These are phyloP conservation scores for Helicoverpa armigera DNA, from an alignment of 1,140 invertebrate genomes.

Conservation along the genomic window DNA sequence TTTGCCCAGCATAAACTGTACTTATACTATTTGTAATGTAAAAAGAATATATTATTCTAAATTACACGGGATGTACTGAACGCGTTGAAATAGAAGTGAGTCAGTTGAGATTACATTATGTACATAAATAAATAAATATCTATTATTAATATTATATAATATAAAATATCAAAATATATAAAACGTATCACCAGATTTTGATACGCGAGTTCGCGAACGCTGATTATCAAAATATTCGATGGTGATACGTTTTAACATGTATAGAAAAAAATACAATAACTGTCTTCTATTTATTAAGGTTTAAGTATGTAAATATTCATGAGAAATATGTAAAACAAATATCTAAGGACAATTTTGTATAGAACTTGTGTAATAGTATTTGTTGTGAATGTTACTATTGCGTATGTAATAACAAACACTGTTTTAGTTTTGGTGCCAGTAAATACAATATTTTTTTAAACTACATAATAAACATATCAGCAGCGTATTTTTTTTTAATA, in stretches of 20 bases:
- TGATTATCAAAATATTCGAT: constrained; percentile 13
- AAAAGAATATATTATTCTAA: constrained; percentile 47
- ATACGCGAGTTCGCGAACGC: constrained; percentile 32
- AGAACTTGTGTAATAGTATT: constrained; percentile 67
- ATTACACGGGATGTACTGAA: constrained; percentile 35
- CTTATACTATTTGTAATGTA: constrained; percentile 40
- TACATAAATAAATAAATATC: constrained; percentile 52
- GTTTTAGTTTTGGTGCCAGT: constrained; percentile 67
- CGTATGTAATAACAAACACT: constrained; percentile 53
- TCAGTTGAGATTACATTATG: constrained; percentile 55
- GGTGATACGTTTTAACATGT: constrained; percentile 58
- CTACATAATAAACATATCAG: constrained; percentile 66
- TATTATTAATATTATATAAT: constrained; percentile 52
- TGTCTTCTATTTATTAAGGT: constrained; percentile 64
- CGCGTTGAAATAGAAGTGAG: constrained; percentile 35
- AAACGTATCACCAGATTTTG: constrained; percentile 46
- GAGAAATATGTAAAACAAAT: constrained; percentile 57
- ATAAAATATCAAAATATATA: constrained; percentile 49
- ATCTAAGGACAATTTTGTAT: constrained; percentile 73
- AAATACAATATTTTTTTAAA: constrained; percentile 59
- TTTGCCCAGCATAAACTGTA: constrained; percentile 40
- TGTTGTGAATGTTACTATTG: constrained; percentile 68
- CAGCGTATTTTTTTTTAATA: constrained; percentile 54
- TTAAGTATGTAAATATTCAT: constrained; percentile 74
- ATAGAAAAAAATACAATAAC: constrained; percentile 52